phyloP scores from a whole-genome alignment of 2,797 vertebrate genomes.

The Labroides dimidiatus region DNA sequence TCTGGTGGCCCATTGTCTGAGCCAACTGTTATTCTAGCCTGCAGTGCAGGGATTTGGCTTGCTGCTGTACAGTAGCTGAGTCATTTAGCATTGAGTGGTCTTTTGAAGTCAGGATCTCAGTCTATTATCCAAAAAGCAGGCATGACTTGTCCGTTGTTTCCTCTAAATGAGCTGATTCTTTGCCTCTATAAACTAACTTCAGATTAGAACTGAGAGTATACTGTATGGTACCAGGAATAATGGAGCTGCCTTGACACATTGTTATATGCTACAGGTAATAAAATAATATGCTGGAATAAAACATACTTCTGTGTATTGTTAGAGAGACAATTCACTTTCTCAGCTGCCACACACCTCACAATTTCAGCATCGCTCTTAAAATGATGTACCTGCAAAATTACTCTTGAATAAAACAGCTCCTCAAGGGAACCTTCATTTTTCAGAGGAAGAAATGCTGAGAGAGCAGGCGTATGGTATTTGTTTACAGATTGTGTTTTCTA shows the following conservation, averaged over 20 bases:
- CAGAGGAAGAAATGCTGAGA: constrained; percentile 1
- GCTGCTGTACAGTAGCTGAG: constrained; percentile 55
- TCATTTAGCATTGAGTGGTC: constrained; percentile 40
- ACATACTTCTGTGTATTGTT: not conserved
- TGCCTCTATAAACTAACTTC: not conserved
- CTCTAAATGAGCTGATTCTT: not conserved
- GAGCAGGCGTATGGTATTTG: constrained; percentile 2
- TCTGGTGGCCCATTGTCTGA: constrained; percentile 63
- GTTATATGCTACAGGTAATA: not conserved
- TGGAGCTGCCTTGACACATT: not conserved
- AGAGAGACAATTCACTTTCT: not conserved
- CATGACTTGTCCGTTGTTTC: not conserved
- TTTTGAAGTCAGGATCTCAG: constrained; percentile 33
- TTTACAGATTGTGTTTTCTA: constrained; percentile 20
- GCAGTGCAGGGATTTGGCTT: constrained; percentile 44
- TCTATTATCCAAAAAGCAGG: not conserved
- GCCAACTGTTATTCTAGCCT: constrained; percentile 66
- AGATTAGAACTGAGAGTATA: not conserved
- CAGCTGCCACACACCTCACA: constrained; percentile 15
- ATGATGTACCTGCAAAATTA: constrained; percentile 21
- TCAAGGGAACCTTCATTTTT: constrained; percentile 9
- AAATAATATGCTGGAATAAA: not conserved
- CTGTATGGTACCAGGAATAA: too few species aligned
- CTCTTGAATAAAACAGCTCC: constrained; percentile 20
- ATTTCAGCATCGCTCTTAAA: constrained; percentile 24